Base-by-base conservation (phyloP, 35 echinoderm and acorn worm species). In the Stichopus chloronotus region DNA sequence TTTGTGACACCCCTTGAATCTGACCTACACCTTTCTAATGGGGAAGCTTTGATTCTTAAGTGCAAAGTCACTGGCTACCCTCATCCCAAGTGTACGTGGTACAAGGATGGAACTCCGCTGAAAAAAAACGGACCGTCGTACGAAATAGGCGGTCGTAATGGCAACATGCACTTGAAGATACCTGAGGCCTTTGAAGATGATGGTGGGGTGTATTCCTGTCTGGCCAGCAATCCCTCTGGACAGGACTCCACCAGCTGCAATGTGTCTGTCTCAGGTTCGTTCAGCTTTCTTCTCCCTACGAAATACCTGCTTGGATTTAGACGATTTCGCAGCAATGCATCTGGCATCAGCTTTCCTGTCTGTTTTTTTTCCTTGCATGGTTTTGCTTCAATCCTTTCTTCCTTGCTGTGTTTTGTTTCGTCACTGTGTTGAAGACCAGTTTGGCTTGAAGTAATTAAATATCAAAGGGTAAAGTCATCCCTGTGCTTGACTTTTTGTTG, bases 61-160 rank as follows among this genome's bases (percentile, higher is more conserved):
- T 94, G 93, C 91, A 72, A 81, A 74, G 93, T 86, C 4, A 61
- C 56, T 22, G 93, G 93, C 22, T 90, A 91, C 21, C 93, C 93
- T 19, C 76, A 58, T 9, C 93, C 93, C 52, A 91, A 65, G 17
- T 25, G 79, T 52, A 25, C 76, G 19, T 94, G 93, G 93, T 94
- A 91, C 53, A 94, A 94, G 23, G 93, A 91, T 76, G 83, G 88
- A 8, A 82, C 25, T 63, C 56, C 63, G 6, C 54, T 94, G n/a
- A 78, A 71, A 43, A 60, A 84, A 84, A 52, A 94, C 43, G 78
- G 60, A 54, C 77, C 17, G 53, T 11, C 88, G 4, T 94, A 81
- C 59, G 24, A 91, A 16, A 72, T 94, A 57, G 72, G 68, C n/a
- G 56, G 87, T 8, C 69, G 56, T 30, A 81, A 94, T 55, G 93